Evolutionary conservation across 2,888 invertebrate genomes (phyloP).

Genomic region (Tiliacea citrago): DNA sequence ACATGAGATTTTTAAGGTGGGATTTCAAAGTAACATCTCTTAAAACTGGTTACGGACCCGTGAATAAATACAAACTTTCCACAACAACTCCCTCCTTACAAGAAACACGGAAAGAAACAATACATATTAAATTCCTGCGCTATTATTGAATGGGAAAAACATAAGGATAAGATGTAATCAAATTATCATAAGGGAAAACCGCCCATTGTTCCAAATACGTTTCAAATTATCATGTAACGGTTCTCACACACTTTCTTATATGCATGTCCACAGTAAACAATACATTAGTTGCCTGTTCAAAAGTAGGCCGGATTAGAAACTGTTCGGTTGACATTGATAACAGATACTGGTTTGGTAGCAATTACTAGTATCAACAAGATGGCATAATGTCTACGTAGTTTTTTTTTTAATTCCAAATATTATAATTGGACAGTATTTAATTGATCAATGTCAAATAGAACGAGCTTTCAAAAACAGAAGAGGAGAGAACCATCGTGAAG

Average conservation of each 20-base stretch:
- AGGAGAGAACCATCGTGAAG: background rate
- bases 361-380: constrained; percentile 23
- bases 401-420: background rate
- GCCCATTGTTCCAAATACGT: constrained; percentile 49
- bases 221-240: constrained; percentile 57
- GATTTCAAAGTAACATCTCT: background rate
- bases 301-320: constrained; percentile 65
- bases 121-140: background rate
- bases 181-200: constrained; percentile 44
- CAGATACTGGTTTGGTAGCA: constrained; percentile 28
- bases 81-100: background rate
- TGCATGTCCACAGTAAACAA: constrained; percentile 39
- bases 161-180: constrained; percentile 35
- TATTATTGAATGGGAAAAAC: background rate
- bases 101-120: constrained; percentile 9
- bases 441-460: constrained; percentile 24
- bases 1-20: background rate
- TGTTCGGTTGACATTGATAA: constrained; percentile 41
- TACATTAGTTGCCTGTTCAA: constrained; percentile 44
- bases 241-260: constrained; percentile 57
- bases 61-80: background rate
- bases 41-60: too few species aligned
- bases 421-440: constrained; percentile 1
- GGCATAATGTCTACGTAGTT: constrained; percentile 11
- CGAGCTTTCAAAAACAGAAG: background rate